Evolutionary conservation across 2,888 invertebrate species (phyloP).

Genomic region (Gari tellinella): DNA sequence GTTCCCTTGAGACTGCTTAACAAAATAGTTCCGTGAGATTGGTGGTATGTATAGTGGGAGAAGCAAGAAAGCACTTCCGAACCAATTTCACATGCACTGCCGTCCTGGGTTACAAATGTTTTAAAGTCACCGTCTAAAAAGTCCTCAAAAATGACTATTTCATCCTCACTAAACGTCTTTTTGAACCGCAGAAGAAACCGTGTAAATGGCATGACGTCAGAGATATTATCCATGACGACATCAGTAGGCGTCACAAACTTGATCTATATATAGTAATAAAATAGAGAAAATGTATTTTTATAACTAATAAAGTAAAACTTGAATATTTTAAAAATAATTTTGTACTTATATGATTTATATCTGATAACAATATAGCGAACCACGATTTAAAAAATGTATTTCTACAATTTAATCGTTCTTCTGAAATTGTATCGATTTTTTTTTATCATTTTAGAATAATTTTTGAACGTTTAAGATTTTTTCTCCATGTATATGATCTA

Average conservation of each 20-base stretch:
- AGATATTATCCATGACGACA: conserved; percentile 54
- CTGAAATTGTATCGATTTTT: too few species aligned
- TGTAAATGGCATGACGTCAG: conserved; percentile 51
- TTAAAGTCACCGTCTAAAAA: conserved; percentile 49
- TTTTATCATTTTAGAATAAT: too few species aligned
- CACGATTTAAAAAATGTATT: too few species aligned
- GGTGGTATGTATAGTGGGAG: conserved; percentile 44
- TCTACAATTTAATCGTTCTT: too few species aligned
- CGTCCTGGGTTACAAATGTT: conserved; percentile 34
- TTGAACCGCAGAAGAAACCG: conserved; percentile 45
- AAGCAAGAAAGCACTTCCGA: conserved; percentile 43
- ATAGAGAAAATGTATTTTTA: too few species aligned
- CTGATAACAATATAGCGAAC: too few species aligned
- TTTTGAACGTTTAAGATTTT: too few species aligned
- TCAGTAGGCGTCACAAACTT: conserved; percentile 34
- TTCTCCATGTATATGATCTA: too few species aligned
- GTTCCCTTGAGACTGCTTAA: conserved; percentile 49
- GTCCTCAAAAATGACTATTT: conserved; percentile 55
- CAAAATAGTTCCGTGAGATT: conserved; percentile 28
- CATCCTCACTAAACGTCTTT: conserved; percentile 50
- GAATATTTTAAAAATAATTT: too few species aligned
- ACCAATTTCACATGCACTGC: conserved; percentile 18
- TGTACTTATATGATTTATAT: too few species aligned
- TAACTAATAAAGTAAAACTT: too few species aligned
- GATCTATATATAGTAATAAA: conserved; percentile 20